Base-by-base conservation (phyloP, 2,888 invertebrate species). In the Brachynemurus nebulosus region DNA sequence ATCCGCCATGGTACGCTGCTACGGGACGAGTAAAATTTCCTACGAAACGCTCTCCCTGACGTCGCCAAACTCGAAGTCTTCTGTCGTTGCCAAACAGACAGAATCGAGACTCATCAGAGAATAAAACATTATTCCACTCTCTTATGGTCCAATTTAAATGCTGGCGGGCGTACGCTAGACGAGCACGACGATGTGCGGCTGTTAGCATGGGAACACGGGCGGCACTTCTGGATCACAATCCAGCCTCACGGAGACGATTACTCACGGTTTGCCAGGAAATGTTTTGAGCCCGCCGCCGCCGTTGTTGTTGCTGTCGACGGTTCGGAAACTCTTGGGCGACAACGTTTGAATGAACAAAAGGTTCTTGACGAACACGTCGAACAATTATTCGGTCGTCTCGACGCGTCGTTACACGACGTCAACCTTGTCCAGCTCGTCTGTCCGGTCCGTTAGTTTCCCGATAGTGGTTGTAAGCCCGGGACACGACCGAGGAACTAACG, bases 51-150 rank as follows among this genome's bases (percentile, higher is more conserved):
- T 17, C 19, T 2, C 36, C 14, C 2, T 14, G 34, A 21, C 42
- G 35, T 6, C 42, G 42, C 20, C 12, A 42, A 11, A 34, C 19
- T 20, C 19, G 33, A n/a, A 34, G 4, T 12, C 35, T 5, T n/a
- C 19, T 9, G 12, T 42, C 33, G 8, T 4, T 30, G 17, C 12
- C 4, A n/a, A 9, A 14, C 4, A 41, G 18, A 17, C 30, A 30
- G 20, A 41, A 41, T 12, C 41, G 30, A 2, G 18, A 20, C 19
- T 42, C 42, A 16, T 42, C 23, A 5, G 35, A 4, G 17, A 42
- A 42, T 4, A 42, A 21, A 11, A 42, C 42, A 19, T 42, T 17
- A n/a, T 18, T 17, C 35, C 35, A 42, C 16, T 42, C 7, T 4
- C 35, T 35, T 2, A 20, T 11, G 2, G 4, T 35, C 42, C 35